These are phyloP conservation scores for Apocheima hispidaria DNA, from an alignment of 2,888 invertebrate species.

Conservation along the genomic window DNA sequence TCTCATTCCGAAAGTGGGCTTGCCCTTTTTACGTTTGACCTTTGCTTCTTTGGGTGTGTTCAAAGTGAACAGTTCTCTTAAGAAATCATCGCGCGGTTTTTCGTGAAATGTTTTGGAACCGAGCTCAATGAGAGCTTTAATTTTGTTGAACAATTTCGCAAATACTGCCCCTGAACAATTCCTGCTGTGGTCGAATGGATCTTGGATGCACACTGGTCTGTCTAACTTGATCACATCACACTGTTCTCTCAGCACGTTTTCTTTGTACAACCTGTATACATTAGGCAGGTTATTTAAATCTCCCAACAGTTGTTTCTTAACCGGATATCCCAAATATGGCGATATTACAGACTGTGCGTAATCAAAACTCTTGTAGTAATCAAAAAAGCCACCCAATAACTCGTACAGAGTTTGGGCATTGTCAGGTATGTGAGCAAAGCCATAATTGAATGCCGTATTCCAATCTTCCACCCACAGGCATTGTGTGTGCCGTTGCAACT, in stretches of 20 bases:
- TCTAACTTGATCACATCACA: conserved; percentile 60
- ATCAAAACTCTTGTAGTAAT: conserved; percentile 86
- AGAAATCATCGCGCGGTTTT: conserved; percentile 42
- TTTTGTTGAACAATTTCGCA: conserved; percentile 45
- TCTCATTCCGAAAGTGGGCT: background rate
- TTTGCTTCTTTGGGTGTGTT: background rate
- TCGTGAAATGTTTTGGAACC: conserved; percentile 52
- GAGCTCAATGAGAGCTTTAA: conserved; percentile 48
- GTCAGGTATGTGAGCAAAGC: conserved; percentile 7
- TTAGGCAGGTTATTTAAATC: conserved; percentile 49
- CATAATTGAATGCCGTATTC: conserved; percentile 84
- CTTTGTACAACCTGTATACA: conserved; percentile 74
- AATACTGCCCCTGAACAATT: conserved; percentile 73
- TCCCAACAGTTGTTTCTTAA: conserved; percentile 70
- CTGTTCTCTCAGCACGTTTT: conserved; percentile 46
- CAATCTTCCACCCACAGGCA: conserved; percentile 77
- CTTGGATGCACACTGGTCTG: conserved; percentile 84
- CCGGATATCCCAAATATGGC: conserved; percentile 83
- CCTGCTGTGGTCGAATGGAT: conserved; percentile 86
- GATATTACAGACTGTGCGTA: conserved; percentile 85
- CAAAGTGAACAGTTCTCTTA: conserved; percentile 46
- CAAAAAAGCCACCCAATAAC: conserved; percentile 88
- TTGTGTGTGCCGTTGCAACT: conserved; percentile 69
- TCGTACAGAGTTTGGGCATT: conserved; percentile 65
- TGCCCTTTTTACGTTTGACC: background rate